A percentile compares a stretch with the other conserved stretches of the same genome.
These are phyloP conservation scores for Vollenhovia emeryi DNA, from an alignment of 1,140 invertebrate genomes.

Conservation along the genomic window DNA sequence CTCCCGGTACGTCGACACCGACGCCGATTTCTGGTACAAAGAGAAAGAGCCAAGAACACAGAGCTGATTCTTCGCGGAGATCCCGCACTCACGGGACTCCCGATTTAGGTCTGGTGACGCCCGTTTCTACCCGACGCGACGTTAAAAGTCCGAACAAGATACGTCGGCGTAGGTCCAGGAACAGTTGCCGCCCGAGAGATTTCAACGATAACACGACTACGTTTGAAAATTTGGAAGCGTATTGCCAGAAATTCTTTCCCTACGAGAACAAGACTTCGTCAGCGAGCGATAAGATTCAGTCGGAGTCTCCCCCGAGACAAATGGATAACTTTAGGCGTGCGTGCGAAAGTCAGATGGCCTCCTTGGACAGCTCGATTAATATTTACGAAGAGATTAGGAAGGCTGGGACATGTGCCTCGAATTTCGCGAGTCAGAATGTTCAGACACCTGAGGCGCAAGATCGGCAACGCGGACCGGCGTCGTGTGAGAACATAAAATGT, in stretches of 20 bases:
- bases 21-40: background rate
- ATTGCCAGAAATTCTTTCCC: constrained; percentile 68
- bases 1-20: constrained; percentile 25
- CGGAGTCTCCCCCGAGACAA: constrained; percentile 28
- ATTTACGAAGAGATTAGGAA: background rate
- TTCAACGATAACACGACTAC: constrained; percentile 53
- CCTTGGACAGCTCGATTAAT: constrained; percentile 40
- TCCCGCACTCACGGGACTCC: background rate
- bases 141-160: constrained; percentile 36
- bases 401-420: background rate
- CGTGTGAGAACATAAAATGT: background rate
- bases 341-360: constrained; percentile 74
- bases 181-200: no score
- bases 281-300: constrained; percentile 30
- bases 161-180: constrained; percentile 50
- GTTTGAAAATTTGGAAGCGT: constrained; percentile 72
- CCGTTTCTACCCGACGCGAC: constrained; percentile 3
- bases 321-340: constrained; percentile 59
- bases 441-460: background rate
- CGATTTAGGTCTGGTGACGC: no score
- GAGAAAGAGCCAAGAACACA: background rate
- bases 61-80: background rate
- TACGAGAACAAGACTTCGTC: constrained; percentile 21
- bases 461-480: background rate
- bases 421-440: background rate